These are phyloP conservation scores for Drosophila formosana DNA, from an alignment of 2,888 invertebrate genomes.

Conservation along the genomic window DNA sequence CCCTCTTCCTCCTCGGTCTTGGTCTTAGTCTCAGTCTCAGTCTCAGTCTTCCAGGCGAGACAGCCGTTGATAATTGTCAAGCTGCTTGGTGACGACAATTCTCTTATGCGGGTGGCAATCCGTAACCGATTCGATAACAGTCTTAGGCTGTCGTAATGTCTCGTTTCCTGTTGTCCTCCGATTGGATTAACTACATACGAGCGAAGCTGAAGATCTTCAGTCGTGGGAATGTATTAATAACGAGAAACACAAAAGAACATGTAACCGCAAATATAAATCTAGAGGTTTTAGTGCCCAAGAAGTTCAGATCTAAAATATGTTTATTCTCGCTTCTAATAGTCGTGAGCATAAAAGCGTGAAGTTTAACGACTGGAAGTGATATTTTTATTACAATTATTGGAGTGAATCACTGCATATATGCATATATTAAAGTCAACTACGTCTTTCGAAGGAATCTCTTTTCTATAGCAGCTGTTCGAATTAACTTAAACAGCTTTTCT, in stretches of 20 bases:
- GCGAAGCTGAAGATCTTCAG: constrained; percentile 4
- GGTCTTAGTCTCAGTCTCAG: background rate
- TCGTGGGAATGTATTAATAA: constrained; percentile 51
- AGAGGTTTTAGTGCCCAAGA: background rate
- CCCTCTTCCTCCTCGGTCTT: background rate
- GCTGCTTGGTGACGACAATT: constrained; percentile 29
- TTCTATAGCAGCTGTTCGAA: no score
- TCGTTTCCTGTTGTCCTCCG: constrained; percentile 61
- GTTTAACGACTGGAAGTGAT: no score
- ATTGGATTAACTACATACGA: constrained; percentile 35
- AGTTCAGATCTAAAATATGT: background rate
- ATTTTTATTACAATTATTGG: no score
- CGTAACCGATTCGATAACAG: constrained; percentile 55
- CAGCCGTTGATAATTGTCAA: constrained; percentile 63
- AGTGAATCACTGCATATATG: no score
- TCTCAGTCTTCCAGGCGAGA: constrained; percentile 1
- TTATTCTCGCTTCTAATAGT: no score
- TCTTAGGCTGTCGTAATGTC: constrained; percentile 38
- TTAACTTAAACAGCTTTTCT: no score
- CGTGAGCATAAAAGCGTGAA: background rate
- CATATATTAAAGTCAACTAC: no score
- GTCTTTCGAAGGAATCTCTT: no score
- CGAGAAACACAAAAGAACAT: background rate
- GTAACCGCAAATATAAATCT: background rate
- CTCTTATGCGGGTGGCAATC: constrained; percentile 64